These are phyloP conservation scores for Fregetta grallaria DNA, from an alignment of 2,113 vertebrate genomes.

Conservation along the genomic window DNA sequence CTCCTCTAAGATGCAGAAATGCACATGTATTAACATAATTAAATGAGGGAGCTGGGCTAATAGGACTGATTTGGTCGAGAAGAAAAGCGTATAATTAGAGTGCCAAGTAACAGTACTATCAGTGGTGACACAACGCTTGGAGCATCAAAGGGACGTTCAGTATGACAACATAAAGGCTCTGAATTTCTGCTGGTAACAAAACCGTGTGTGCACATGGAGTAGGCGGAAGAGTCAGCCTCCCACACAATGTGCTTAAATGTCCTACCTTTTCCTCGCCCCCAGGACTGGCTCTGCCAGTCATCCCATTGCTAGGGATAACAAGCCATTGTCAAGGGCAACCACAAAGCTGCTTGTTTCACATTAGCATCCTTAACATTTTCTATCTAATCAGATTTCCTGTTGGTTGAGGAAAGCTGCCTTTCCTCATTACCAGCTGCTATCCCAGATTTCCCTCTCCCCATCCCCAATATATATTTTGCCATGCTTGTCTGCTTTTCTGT, in stretches of 20 bases:
- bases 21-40: not conserved
- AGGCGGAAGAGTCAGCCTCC: not conserved
- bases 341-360: not conserved
- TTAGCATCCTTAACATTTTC: not conserved
- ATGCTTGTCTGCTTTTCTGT: slow-evolving; percentile 31
- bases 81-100: not conserved
- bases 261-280: not conserved
- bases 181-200: not conserved
- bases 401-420: not conserved
- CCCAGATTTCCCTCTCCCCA: slow-evolving; percentile 16
- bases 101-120: not conserved
- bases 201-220: rapidly evolving
- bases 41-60: not conserved
- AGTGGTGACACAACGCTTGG: not conserved
- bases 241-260: not conserved
- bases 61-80: not conserved
- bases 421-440: slow-evolving; percentile 22
- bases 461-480: not conserved
- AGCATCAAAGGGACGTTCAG: not conserved
- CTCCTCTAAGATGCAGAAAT: not conserved
- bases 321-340: slow-evolving; percentile 5
- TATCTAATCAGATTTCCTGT: slow-evolving; percentile 29
- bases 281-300: not conserved
- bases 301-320: not conserved
- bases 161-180: not conserved